A percentile compares a stretch with the other conserved stretches of the same genome.
Conservation (phyloP, 2,113 vertebrate species). For the Pituophis catenifer region DNA sequence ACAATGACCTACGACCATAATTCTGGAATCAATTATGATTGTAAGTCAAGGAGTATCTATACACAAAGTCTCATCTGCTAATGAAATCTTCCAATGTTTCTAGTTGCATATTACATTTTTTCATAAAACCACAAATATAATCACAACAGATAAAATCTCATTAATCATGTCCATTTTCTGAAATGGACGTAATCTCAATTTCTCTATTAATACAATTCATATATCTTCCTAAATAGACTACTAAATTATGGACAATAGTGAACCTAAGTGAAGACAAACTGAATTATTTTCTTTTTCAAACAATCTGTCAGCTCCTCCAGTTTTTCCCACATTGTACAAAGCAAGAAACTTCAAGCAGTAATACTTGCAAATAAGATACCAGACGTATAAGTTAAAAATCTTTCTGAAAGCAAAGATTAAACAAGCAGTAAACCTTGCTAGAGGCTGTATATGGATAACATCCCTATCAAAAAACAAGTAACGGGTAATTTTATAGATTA, state of each 20-base stretch:
- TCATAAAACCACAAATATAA: background rate
- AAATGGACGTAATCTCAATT: background rate
- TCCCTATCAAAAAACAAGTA: background rate
- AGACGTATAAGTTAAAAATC: background rate
- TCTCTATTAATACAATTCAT: background rate
- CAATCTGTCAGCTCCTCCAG: background rate
- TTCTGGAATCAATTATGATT: background rate
- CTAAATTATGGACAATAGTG: background rate
- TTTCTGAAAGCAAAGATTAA: background rate
- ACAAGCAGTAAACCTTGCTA: background rate
- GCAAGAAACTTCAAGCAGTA: background rate
- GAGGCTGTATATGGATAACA: background rate
- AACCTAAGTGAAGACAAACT: background rate
- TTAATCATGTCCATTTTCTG: background rate
- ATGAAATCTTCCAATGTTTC: background rate
- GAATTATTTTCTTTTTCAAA: background rate
- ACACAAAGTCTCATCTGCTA: background rate
- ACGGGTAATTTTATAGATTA: background rate
- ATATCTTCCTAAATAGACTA: background rate
- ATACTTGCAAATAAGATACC: background rate
- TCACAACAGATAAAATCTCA: background rate
- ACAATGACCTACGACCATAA: background rate
- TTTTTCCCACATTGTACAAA: background rate
- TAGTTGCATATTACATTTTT: background rate
- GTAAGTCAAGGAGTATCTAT: background rate